Evolutionary conservation across 2,888 invertebrate genomes (phyloP), one percentile per base, ranked within the genome.

Genomic region (Ophioninae sp.): DNA sequence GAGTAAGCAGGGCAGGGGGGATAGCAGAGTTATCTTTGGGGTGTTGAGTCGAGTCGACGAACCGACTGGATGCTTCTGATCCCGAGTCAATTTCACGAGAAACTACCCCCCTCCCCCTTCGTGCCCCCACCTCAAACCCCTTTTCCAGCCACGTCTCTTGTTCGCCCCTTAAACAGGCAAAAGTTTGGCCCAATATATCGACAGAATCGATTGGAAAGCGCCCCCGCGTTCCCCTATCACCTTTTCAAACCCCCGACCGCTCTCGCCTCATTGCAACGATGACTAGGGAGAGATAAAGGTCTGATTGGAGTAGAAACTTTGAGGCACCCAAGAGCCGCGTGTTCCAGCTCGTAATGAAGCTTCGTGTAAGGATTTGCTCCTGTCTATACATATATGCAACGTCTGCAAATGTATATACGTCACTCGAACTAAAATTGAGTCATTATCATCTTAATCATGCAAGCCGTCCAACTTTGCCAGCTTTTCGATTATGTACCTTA

Each of bases 301-400:
- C 84, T 84, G 84, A 91, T 91, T 91, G 91, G 90, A 88, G 88
- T 90, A 88, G 87, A 86, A 90, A 90, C 88, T 91, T 88, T 87
- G 85, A 88, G 87, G 88, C 85, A 85, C 87, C 85, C 87, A 84
- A 76, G 81, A 73, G 50, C 79, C 59, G 73, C 73, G 79, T 73
- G 79, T 79, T 81, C 73, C 65, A 62, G 67, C 79, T 84, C 84
- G 89, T 91, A 92, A 91, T 90, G 91, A 91, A 90, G 89, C 89
- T 86, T 81, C 87, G 86, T 85, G 87, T 86, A 87, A 85, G 87
- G 87, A 87, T 88, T 73, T 76, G 68, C 68, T 79, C 21, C 30
- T 75, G 73, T 72, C 13, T 77, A 30, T 72, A 67, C 59, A 57
- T 56, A 72, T 57, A 44, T 57, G 37, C 21, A 50, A 21, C 30